Base-by-base conservation (phyloP, 1,140 invertebrate species). In the Cardiocondyla obscurior region DNA sequence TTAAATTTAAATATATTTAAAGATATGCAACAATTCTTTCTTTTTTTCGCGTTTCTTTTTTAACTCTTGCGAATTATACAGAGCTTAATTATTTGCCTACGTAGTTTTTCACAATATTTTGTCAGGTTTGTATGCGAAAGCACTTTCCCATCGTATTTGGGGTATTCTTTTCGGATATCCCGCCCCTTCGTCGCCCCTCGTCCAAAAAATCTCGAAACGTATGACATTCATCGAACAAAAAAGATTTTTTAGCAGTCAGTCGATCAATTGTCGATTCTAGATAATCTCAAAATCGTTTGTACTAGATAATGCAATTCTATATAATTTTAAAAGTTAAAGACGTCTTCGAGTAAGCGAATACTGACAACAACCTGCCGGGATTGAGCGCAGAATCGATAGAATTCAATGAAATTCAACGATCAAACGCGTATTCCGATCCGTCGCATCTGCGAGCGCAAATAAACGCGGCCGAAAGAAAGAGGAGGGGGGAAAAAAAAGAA, bases 81-180 rank as follows among this genome's bases (percentile, higher is more conserved):
- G 28, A 76, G n/a, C 16, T 64, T 33, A 25, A 28, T 65, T 64
- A 25, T 83, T 83, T 84, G 83, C 67, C 72, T 73, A 72, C 3
- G 36, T 22, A 22, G 22, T 85, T 86, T 83, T 86, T 84, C 85
- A 83, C 51, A 83, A 87, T 86, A 86, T 87, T 84, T 87, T 84
- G 85, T 86, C 84, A 83, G 51, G 58, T 76, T 74, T 84, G 76
- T 82, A 19, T 82, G 42, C 69, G 55, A n/a, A 77, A 86, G 67
- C 70, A 58, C 81, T 83, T 83, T 55, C 55, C 33, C 25, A 3
- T 30, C 39, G 28, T 44, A 67, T 64, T 69, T 51, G 42, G 30
- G 10, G 36, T 46, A 33, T 60, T 83, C 69, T 67, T 19, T 44
- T 39, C 10, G 8, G 33, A 4, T 36, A 39, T 62, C 22, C 69